Conservation (phyloP, 92 coral and sea anemone genomes). For the Desmophyllum pertusum region DNA sequence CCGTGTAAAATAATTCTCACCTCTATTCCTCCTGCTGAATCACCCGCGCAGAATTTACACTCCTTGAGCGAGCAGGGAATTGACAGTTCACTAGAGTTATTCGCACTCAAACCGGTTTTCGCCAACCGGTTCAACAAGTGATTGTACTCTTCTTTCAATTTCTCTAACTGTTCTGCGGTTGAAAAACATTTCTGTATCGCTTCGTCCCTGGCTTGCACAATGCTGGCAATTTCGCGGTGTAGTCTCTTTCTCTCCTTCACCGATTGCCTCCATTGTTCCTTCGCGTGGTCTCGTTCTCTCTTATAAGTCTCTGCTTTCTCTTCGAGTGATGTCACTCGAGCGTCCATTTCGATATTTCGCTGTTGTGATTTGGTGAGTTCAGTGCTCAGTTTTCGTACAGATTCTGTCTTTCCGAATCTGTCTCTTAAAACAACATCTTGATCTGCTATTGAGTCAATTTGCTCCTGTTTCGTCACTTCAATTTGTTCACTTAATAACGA, state of each 20-base stretch:
- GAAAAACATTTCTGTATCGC: conserved; percentile 97
- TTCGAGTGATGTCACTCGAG: conserved; percentile 65
- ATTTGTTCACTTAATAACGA: conserved; percentile 70
- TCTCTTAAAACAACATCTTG: conserved; percentile 63
- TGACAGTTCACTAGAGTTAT: conserved; percentile 76
- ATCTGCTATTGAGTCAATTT: conserved; percentile 63
- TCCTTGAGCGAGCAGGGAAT: conserved; percentile 84
- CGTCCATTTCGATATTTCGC: conserved; percentile 86
- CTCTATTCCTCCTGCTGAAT: conserved; percentile 63
- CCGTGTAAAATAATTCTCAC: no score
- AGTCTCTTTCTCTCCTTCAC: conserved; percentile 91
- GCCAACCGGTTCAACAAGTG: conserved; percentile 81
- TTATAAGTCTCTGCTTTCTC: conserved; percentile 80
- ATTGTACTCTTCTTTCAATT: conserved; percentile 87
- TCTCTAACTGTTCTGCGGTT: conserved; percentile 88
- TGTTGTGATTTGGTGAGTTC: conserved; percentile 85
- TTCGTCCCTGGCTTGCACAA: conserved; percentile 90
- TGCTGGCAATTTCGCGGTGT: conserved; percentile 84
- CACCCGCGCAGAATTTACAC: conserved; percentile 84
- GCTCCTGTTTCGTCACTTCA: conserved; percentile 66
- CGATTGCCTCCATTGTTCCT: conserved; percentile 94
- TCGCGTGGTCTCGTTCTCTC: conserved; percentile 88
- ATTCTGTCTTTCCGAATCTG: conserved; percentile 64
- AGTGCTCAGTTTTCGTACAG: conserved; percentile 73
- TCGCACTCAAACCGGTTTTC: conserved; percentile 73